Conservation (phyloP, 2,797 vertebrate genomes). For the Alectoris magna region DNA sequence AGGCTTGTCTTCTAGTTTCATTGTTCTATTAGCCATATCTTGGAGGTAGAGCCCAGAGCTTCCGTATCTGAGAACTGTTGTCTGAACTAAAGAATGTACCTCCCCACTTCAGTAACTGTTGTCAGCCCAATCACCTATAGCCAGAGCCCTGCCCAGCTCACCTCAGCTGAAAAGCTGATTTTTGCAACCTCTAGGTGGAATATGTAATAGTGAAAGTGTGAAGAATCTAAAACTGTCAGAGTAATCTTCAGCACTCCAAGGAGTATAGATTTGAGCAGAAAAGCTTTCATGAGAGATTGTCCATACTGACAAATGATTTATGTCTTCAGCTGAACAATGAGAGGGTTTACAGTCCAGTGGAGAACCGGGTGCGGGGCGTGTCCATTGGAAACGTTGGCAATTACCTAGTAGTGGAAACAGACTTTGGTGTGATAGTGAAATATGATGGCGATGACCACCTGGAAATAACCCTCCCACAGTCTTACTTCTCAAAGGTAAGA, state of each 20-base stretch:
- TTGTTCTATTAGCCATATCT: fast-evolving
- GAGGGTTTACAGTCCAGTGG: slow-evolving; percentile 80
- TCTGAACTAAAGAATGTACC: neutral
- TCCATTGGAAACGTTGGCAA: slow-evolving; percentile 84
- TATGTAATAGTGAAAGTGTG: neutral
- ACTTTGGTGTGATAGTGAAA: slow-evolving; percentile 88
- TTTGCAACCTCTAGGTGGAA: neutral
- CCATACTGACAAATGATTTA: neutral
- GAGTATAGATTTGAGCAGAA: neutral
- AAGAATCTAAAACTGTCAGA: neutral
- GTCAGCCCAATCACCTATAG: neutral
- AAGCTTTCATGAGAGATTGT: neutral
- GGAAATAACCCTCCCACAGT: slow-evolving; percentile 86
- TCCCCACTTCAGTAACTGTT: neutral
- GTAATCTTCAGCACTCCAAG: neutral
- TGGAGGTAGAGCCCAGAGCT: neutral
- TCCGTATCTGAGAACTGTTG: neutral
- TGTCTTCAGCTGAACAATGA: slow-evolving; percentile 61
- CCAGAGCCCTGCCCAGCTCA: neutral
- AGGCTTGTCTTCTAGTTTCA: neutral
- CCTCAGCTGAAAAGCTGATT: neutral
- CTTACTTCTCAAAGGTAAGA: slow-evolving; percentile 89
- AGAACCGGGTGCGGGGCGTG: slow-evolving; percentile 62
- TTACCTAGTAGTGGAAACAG: slow-evolving; percentile 85
- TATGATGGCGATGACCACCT: slow-evolving; percentile 90